These are phyloP conservation scores for Pipra filicauda DNA, from an alignment of 2,113 vertebrate genomes.

Conservation along the genomic window DNA sequence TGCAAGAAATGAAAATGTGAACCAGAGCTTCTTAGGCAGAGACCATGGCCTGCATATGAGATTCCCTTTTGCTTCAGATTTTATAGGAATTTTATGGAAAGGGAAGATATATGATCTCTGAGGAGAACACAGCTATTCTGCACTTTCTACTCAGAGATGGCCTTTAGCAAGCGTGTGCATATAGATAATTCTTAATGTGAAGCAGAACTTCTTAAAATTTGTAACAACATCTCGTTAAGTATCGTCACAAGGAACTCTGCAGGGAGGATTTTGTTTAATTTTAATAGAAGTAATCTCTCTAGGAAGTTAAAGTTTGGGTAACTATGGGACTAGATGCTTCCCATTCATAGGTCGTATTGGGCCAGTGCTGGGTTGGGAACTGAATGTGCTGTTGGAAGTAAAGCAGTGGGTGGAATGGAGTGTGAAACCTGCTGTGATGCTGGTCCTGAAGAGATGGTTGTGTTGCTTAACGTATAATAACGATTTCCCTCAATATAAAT, in stretches of 20 bases:
- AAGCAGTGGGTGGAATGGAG: neutral
- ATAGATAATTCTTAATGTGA: neutral
- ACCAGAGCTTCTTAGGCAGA: conserved; percentile 13
- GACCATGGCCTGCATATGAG: neutral
- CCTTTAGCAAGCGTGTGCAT: neutral
- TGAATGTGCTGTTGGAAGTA: neutral
- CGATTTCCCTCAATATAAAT: neutral
- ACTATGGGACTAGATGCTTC: neutral
- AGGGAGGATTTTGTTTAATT: neutral
- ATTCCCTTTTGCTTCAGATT: neutral
- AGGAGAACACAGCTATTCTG: neutral
- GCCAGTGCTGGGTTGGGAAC: neutral
- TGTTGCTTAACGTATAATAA: neutral
- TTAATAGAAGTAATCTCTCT: neutral
- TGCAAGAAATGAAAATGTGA: conserved; percentile 46
- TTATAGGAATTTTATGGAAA: neutral
- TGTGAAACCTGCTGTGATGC: neutral
- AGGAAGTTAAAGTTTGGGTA: neutral
- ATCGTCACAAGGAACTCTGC: neutral
- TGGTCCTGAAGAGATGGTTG: neutral
- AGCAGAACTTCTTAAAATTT: neutral
- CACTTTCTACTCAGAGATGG: neutral
- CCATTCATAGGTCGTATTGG: neutral
- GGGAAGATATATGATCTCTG: neutral
- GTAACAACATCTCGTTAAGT: neutral